Percentiles rank a stretch among this genome's conserved stretches.
Evolutionary conservation across 2,797 vertebrate species (phyloP).

Genomic region (Urocyon cinereoargenteus): DNA sequence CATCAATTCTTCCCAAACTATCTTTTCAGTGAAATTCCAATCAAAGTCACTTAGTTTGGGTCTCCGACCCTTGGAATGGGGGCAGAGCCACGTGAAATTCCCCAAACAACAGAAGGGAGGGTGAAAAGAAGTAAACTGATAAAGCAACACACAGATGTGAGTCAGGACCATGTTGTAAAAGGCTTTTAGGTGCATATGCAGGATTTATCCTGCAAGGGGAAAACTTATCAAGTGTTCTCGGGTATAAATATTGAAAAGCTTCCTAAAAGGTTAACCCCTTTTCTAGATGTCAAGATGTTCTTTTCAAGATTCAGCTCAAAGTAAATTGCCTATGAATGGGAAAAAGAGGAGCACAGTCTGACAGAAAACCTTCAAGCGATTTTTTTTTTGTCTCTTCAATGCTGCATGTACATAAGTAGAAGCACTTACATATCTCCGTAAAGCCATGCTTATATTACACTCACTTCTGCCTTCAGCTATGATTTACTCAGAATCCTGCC

Average conservation of each 20-base stretch:
- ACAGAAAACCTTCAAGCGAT: slow-evolving; percentile 77
- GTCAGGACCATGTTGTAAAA: slow-evolving; percentile 68
- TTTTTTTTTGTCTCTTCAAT: slow-evolving; percentile 66
- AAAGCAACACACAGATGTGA: slow-evolving; percentile 64
- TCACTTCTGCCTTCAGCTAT: slow-evolving; percentile 73
- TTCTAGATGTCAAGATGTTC: slow-evolving; percentile 79
- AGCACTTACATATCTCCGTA: slow-evolving; percentile 75
- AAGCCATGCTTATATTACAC: slow-evolving; percentile 65
- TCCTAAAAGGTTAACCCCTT: slow-evolving; percentile 83
- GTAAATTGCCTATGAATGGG: slow-evolving; percentile 85
- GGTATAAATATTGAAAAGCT: slow-evolving; percentile 85
- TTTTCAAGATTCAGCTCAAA: slow-evolving; percentile 82
- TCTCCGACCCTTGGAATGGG: background rate
- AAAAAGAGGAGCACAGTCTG: slow-evolving; percentile 57
- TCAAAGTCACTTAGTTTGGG: background rate
- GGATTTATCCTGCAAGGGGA: slow-evolving; percentile 52
- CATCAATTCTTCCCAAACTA: background rate
- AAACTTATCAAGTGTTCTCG: slow-evolving; percentile 72
- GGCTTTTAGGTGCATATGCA: slow-evolving; percentile 50
- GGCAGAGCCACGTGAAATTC: background rate
- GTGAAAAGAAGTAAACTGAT: slow-evolving; percentile 24
- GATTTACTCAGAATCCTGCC: slow-evolving; percentile 80
- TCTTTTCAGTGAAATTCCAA: background rate
- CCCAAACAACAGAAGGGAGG: background rate
- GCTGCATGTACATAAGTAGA: slow-evolving; percentile 70